Percentiles rank a stretch among this genome's conserved stretches.
Evolutionary conservation across 1,140 invertebrate species (phyloP).

Genomic region (Listronotus oregonensis): DNA sequence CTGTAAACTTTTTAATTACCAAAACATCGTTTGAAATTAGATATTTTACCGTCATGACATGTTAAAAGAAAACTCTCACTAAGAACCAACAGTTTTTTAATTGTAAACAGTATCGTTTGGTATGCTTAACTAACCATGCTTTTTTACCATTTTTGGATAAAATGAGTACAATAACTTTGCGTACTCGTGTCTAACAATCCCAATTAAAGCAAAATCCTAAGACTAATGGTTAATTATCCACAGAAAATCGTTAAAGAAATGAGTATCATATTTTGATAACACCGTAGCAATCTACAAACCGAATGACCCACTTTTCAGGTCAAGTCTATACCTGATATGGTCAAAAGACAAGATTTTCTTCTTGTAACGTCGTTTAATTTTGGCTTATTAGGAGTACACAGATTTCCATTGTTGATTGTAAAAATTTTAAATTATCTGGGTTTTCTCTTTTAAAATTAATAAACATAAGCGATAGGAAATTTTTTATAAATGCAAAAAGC

Average conservation of each 20-base stretch:
- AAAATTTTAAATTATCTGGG: conserved; percentile 26
- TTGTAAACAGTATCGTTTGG: background rate
- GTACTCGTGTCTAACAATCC: conserved; percentile 14
- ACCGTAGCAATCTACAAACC: conserved; percentile 25
- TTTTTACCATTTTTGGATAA: conserved; percentile 11
- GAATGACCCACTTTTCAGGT: conserved; percentile 25
- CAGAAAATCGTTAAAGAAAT: conserved; percentile 24
- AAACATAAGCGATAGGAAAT: too few species aligned
- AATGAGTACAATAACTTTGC: conserved; percentile 4
- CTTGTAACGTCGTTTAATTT: conserved; percentile 22
- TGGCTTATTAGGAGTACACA: conserved; percentile 26
- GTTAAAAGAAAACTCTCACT: background rate
- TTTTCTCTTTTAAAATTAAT: conserved; percentile 4
- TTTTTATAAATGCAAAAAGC: too few species aligned
- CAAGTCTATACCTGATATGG: conserved; percentile 25
- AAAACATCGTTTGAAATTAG: too few species aligned
- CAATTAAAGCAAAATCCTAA: conserved; percentile 24
- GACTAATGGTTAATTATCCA: conserved; percentile 26
- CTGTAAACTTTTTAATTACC: too few species aligned
- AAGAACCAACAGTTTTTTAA: conserved; percentile 3
- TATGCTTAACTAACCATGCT: conserved; percentile 5
- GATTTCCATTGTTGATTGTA: conserved; percentile 30
- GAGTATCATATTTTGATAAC: conserved; percentile 31
- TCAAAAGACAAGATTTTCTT: conserved; percentile 31
- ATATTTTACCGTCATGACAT: background rate